Evolutionary conservation across 2,797 vertebrate genomes (phyloP), one percentile per base, ranked within the genome.

Genomic region (Cirrhinus molitorella): DNA sequence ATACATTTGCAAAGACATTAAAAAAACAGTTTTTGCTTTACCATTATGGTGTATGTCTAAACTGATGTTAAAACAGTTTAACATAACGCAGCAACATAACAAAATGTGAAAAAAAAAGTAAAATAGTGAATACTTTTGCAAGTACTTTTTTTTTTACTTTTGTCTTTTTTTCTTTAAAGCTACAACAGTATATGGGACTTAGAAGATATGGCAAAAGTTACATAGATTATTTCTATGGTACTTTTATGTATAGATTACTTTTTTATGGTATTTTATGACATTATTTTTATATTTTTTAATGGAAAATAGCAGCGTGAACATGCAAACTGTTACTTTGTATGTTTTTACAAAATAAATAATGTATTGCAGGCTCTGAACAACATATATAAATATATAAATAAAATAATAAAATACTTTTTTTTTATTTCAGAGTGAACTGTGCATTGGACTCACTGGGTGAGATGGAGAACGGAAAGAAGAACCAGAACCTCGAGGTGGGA

Each of bases 361-460:
- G 55, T 21, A 12, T n/a, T n/a, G 1, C 28, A 65, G 49, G 53
- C 5, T 28, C 5, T 5, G 9, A 47, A 17, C 23, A 71, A 47
- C 43, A 47, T n/a, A n/a, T n/a, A n/a, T n/a, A n/a, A n/a, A n/a
- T n/a, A n/a, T n/a, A n/a, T n/a, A n/a, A n/a, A n/a, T n/a, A n/a
- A n/a, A n/a, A n/a, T n/a, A n/a, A n/a, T n/a, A n/a, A n/a, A n/a
- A n/a, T n/a, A n/a, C n/a, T n/a, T n/a, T n/a, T n/a, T n/a, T n/a
- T n/a, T n/a, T n/a, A n/a, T 25, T 49, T 37, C 34, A 23, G n/a
- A 23, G 66, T 37, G 13, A 16, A 23, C 3, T 71, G 55, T 55
- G 61, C 47, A 28, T 34, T 79, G 5, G 71, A 92, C 97, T 93
- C 92, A 99, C 97, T 0, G 96, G 93, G 0, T 89, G 91, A 74